Evolutionary conservation across 2,113 vertebrate species (phyloP).

Genomic region (Alethe castanea): DNA sequence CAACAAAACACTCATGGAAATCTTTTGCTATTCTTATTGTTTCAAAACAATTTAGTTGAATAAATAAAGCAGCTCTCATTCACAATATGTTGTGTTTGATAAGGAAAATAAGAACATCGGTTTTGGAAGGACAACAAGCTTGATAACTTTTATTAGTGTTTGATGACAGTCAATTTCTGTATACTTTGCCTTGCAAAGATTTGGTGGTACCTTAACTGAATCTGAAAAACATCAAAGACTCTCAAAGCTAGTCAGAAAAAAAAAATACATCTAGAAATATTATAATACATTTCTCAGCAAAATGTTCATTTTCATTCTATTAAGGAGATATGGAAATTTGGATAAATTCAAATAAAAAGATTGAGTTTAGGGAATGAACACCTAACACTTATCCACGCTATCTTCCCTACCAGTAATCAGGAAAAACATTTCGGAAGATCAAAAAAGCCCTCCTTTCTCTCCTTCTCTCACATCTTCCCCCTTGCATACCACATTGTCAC

Average conservation of each 20-base stretch:
- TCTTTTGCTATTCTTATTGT: background rate
- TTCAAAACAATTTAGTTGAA: background rate
- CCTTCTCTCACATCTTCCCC: background rate
- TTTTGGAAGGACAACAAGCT: background rate
- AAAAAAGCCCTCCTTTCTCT: background rate
- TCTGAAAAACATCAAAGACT: background rate
- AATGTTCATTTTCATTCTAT: slow-evolving; percentile 11
- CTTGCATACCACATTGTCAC: rapidly evolving
- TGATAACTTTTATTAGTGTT: background rate
- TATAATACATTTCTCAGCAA: background rate
- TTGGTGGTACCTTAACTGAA: slow-evolving; percentile 6
- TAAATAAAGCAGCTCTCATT: background rate
- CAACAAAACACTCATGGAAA: background rate
- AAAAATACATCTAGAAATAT: background rate
- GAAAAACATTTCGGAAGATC: background rate
- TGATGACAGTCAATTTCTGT: background rate
- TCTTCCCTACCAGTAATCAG: background rate
- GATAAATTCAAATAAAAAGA: slow-evolving; percentile 6
- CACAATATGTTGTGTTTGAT: background rate
- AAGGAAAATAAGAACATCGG: background rate
- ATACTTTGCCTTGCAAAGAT: background rate
- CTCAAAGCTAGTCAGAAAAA: background rate
- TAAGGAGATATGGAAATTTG: background rate
- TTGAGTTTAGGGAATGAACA: background rate
- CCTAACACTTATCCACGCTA: background rate